phyloP scores from a whole-genome alignment of 2,888 invertebrate species.

The Anodontia alba region DNA sequence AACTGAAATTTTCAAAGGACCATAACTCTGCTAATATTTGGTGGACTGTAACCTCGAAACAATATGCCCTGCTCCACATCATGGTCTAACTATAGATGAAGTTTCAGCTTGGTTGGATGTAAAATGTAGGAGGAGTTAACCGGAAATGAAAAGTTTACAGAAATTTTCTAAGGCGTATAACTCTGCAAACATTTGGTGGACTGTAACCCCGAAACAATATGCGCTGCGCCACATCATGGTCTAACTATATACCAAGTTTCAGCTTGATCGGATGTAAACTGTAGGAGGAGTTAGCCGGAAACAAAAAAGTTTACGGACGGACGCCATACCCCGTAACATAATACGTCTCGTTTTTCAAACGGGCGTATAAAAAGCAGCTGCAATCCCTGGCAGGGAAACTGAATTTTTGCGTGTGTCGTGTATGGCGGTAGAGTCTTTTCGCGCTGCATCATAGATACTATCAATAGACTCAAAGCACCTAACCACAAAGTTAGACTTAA shows the following conservation, averaged over 20 bases:
- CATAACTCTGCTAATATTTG: too few species aligned
- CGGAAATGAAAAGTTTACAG: too few species aligned
- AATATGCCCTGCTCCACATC: too few species aligned
- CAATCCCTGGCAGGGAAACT: constrained; percentile 26
- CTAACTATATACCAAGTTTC: constrained; percentile 21
- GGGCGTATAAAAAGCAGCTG: background rate
- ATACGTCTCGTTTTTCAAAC: background rate
- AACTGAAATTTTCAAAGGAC: too few species aligned
- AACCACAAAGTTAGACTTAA: constrained; percentile 14
- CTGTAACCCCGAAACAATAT: background rate
- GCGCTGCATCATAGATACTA: constrained; percentile 5
- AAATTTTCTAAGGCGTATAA: too few species aligned
- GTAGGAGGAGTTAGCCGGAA: background rate
- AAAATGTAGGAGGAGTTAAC: too few species aligned
- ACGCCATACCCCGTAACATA: too few species aligned
- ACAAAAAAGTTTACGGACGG: too few species aligned
- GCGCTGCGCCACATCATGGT: background rate
- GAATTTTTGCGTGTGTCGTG: constrained; percentile 37
- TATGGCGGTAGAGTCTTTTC: constrained; percentile 37
- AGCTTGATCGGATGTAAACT: constrained; percentile 22
- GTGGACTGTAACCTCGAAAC: too few species aligned
- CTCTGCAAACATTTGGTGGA: too few species aligned
- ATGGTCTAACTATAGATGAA: too few species aligned
- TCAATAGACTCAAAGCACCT: constrained; percentile 1
- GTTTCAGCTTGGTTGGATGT: too few species aligned